A percentile compares a stretch with the other conserved stretches of the same genome.
Evolutionary conservation across 2,797 vertebrate species (phyloP).

Genomic region (Diplodus puntazzo): DNA sequence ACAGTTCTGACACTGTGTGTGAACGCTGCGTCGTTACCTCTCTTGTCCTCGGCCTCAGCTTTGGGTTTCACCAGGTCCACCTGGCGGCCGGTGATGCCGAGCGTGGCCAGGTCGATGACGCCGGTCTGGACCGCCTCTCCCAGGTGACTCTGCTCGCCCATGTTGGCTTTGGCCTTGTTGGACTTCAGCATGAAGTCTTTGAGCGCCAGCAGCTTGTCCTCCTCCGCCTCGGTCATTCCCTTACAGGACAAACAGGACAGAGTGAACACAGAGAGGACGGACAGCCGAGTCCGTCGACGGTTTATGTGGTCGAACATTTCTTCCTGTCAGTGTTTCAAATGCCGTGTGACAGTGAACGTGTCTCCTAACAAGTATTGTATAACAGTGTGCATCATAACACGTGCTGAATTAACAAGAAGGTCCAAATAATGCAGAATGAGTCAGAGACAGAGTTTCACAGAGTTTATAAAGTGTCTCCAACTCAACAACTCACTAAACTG

Average conservation of each 20-base stretch:
- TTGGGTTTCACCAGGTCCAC: slow-evolving; percentile 94
- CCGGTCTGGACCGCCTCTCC: slow-evolving; percentile 91
- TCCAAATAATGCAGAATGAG: too few relatives aligned
- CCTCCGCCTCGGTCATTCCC: slow-evolving; percentile 98
- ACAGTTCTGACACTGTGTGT: too few relatives aligned
- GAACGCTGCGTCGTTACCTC: slow-evolving; percentile 76
- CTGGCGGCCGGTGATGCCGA: slow-evolving; percentile 94
- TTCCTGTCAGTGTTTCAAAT: too few relatives aligned
- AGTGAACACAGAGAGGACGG: background rate
- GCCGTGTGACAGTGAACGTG: too few relatives aligned
- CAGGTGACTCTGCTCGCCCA: slow-evolving; percentile 93
- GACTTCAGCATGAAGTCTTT: slow-evolving; percentile 99
- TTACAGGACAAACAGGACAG: slow-evolving; percentile 54
- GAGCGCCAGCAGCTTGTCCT: slow-evolving; percentile 96
- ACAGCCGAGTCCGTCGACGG: too few relatives aligned
- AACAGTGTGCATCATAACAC: too few relatives aligned
- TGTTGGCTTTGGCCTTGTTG: slow-evolving; percentile 96
- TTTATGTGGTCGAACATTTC: too few relatives aligned
- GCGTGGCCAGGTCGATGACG: slow-evolving; percentile 89
- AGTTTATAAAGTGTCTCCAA: too few relatives aligned
- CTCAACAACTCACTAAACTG: too few relatives aligned
- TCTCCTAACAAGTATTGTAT: too few relatives aligned
- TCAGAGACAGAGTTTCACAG: too few relatives aligned
- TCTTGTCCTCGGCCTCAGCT: slow-evolving; percentile 93
- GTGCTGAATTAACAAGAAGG: too few relatives aligned